Conservation (phyloP, 2,797 vertebrate genomes). For the Anas flavirostris region DNA sequence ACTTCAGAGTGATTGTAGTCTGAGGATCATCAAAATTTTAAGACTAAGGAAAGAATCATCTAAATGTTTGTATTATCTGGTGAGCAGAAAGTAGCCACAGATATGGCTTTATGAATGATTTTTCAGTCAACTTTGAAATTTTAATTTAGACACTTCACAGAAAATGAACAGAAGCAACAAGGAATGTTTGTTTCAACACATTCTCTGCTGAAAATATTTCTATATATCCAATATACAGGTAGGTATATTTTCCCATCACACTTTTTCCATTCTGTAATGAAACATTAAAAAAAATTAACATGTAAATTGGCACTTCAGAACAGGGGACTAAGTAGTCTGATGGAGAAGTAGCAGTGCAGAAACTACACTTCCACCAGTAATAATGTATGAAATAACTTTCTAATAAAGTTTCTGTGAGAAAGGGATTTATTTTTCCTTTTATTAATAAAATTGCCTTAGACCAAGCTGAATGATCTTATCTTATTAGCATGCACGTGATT, state of each 20-base stretch:
- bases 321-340: neutral
- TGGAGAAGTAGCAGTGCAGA: neutral
- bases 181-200: neutral
- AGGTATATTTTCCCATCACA: neutral
- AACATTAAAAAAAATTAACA: neutral
- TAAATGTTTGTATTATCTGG: neutral
- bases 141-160: neutral
- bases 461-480: neutral
- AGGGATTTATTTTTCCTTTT: neutral
- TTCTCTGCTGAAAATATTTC: neutral
- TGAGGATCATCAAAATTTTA: neutral
- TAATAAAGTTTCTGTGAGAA: neutral
- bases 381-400: neutral
- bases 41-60: neutral
- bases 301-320: neutral
- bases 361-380: neutral
- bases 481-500: accelerated
- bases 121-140: neutral
- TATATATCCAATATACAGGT: neutral
- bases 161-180: neutral
- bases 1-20: neutral
- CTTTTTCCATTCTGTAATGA: neutral
- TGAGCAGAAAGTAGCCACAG: neutral
- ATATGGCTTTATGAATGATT: neutral
- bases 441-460: neutral